phyloP scores from a whole-genome alignment of 2,113 vertebrate genomes.

The Andinoacara biseriatus region DNA sequence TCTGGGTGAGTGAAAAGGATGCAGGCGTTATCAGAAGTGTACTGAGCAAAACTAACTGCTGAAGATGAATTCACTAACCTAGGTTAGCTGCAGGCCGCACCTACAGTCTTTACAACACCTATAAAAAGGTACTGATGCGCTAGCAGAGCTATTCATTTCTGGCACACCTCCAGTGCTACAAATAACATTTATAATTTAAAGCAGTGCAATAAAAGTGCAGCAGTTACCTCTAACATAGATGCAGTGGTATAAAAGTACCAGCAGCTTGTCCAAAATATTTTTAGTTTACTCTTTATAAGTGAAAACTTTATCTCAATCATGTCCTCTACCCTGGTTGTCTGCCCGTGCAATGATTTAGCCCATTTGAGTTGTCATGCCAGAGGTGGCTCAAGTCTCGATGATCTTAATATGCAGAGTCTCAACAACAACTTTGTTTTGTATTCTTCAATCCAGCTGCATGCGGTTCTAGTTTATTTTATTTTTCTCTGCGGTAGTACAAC shows the following conservation, averaged over 20 bases:
- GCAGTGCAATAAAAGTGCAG: neutral
- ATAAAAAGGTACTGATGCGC: neutral
- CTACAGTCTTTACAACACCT: accelerated
- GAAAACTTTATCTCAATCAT: neutral
- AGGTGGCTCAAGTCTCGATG: neutral
- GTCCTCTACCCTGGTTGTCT: neutral
- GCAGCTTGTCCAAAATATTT: no score
- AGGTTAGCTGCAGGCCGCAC: accelerated
- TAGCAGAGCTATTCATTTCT: neutral
- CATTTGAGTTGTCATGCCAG: neutral
- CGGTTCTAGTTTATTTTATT: neutral
- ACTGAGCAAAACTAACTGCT: neutral
- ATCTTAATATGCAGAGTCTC: neutral
- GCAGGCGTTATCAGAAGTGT: neutral
- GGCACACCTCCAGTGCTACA: neutral
- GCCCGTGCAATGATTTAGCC: neutral
- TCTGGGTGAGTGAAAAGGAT: neutral
- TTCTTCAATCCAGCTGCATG: accelerated
- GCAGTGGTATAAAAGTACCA: neutral
- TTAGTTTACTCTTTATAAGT: no score
- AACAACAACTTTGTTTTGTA: neutral
- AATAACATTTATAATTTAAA: neutral
- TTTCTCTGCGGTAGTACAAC: accelerated
- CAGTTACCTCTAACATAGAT: neutral
- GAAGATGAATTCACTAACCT: neutral